Percentiles rank a stretch among this genome's conserved stretches.
Conservation (phyloP, 2,113 vertebrate species). For the Patagioenas fasciata region DNA sequence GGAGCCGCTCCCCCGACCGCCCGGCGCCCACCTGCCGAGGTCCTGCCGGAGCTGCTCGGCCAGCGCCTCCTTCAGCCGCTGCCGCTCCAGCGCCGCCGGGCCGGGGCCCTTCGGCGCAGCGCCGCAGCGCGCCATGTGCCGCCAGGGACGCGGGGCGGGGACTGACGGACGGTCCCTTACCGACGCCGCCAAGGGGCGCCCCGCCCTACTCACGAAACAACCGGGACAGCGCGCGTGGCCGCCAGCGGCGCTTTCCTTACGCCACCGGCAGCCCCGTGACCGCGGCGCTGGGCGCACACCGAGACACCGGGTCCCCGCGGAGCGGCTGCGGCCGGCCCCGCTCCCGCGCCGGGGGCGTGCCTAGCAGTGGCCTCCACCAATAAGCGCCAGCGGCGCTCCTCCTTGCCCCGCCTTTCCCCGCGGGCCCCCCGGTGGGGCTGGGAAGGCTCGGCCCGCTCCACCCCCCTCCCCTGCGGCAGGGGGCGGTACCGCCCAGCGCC, state of each 20-base stretch:
- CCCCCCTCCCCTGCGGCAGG: not conserved
- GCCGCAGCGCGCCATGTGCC: slow-evolving; percentile 57
- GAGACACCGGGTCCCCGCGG: no score
- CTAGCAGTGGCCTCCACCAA: not conserved
- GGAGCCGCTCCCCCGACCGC: not conserved
- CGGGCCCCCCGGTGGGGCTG: not conserved
- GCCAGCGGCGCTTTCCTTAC: not conserved
- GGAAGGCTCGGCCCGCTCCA: not conserved
- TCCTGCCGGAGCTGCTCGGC: slow-evolving; percentile 75
- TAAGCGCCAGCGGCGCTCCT: not conserved
- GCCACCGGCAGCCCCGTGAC: not conserved
- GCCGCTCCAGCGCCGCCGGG: slow-evolving; percentile 56
- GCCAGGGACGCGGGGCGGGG: not conserved
- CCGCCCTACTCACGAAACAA: not conserved
- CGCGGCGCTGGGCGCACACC: no score
- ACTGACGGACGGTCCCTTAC: not conserved
- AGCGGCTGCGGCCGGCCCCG: not conserved
- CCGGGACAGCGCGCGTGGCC: not conserved
- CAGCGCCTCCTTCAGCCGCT: slow-evolving; percentile 66
- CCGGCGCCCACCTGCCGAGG: slow-evolving; percentile 71
- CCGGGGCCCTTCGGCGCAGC: not conserved
- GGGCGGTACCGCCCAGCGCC: not conserved
- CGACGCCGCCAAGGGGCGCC: not conserved
- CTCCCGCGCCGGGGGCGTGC: not conserved
- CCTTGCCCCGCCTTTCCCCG: not conserved